Percentiles rank a stretch among this genome's conserved stretches.
Evolutionary conservation across 2,888 invertebrate genomes (phyloP).

Genomic region (Eupithecia insigniata): DNA sequence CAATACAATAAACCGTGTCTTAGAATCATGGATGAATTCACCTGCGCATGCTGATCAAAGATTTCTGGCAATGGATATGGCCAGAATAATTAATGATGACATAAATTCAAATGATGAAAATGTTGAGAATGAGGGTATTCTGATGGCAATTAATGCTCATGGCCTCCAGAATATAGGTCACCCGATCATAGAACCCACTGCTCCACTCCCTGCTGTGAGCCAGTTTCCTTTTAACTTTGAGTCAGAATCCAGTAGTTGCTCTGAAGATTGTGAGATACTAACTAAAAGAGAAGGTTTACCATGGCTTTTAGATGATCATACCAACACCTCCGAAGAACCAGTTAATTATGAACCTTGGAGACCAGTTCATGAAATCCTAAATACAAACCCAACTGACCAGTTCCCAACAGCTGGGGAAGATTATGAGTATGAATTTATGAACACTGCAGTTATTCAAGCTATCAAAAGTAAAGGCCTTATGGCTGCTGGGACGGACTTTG

Average conservation of each 20-base stretch:
- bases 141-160: conserved; percentile 90
- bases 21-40: conserved; percentile 85
- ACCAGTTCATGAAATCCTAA: conserved; percentile 46
- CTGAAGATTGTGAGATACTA: conserved; percentile 56
- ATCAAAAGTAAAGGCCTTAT: conserved; percentile 89
- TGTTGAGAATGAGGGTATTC: conserved; percentile 88
- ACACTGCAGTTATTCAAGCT: conserved; percentile 89
- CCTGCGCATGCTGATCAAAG: conserved; percentile 70
- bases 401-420: conserved; percentile 49
- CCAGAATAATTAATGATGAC: conserved; percentile 71
- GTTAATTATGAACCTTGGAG: conserved; percentile 42
- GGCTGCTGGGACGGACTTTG: conserved; percentile 76
- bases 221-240: not conserved
- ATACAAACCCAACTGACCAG: conserved; percentile 31
- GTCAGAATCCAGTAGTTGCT: conserved; percentile 33
- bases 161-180: conserved; percentile 82
- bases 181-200: conserved; percentile 13
- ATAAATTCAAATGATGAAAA: conserved; percentile 82
- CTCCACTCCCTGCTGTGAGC: conserved; percentile 21
- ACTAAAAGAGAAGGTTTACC: conserved; percentile 51
- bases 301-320: conserved; percentile 22
- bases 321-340: conserved; percentile 49
- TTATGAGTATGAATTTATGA: conserved; percentile 85
- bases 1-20: conserved; percentile 87
- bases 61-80: conserved; percentile 72